phyloP scores from a whole-genome alignment of 1,140 invertebrate genomes.

The Drosophila willistoni region DNA sequence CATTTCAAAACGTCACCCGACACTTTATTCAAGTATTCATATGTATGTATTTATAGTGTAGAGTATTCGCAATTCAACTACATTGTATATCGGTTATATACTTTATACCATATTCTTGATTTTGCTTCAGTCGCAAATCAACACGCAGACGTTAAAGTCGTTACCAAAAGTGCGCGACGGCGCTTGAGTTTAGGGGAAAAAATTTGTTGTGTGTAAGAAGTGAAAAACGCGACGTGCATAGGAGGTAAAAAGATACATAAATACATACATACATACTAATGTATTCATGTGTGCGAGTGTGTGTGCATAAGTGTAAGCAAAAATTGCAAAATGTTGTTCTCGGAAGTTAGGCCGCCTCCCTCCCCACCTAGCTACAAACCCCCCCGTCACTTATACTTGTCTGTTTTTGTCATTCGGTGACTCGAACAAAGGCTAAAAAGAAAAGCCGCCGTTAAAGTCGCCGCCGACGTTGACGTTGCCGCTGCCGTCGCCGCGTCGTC shows the following conservation, averaged over 20 bases:
- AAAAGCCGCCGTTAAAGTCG: conserved; percentile 23
- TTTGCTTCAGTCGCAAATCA: conserved; percentile 27
- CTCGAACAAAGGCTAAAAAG: conserved; percentile 15
- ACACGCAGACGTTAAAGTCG: conserved; percentile 29
- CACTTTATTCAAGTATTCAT: too few species aligned
- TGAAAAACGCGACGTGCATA: conserved; percentile 26
- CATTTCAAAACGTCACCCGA: too few species aligned
- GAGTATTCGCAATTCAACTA: background rate
- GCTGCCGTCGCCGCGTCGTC: conserved; percentile 55
- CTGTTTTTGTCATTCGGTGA: conserved; percentile 57
- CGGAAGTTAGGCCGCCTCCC: conserved; percentile 33
- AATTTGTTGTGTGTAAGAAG: conserved; percentile 18
- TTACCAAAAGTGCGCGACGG: conserved; percentile 35
- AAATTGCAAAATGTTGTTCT: conserved; percentile 61
- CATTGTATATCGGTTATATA: background rate
- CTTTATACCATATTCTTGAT: conserved; percentile 8
- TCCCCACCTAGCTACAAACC: background rate
- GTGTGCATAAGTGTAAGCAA: conserved; percentile 39
- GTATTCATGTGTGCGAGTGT: conserved; percentile 14
- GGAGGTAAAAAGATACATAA: conserved; percentile 17
- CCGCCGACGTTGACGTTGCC: conserved; percentile 32
- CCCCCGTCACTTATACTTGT: conserved; percentile 2
- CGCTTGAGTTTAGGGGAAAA: background rate
- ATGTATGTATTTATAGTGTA: background rate
- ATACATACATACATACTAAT: conserved; percentile 9